These are phyloP conservation scores for Myodes glareolus DNA, from an alignment of 2,113 vertebrate species.

Conservation along the genomic window DNA sequence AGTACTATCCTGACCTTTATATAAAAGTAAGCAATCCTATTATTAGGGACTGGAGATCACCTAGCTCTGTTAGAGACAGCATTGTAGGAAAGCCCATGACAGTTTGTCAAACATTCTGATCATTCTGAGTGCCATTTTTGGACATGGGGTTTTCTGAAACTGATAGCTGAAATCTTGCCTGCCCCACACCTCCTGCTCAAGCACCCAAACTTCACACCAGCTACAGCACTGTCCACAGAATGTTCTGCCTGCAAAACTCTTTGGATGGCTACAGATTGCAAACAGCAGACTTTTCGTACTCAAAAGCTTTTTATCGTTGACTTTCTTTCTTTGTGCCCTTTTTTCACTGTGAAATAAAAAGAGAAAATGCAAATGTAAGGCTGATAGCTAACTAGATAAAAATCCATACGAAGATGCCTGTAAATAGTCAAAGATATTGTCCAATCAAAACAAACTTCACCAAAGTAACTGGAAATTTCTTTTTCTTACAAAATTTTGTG, in stretches of 20 bases:
- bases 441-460: background rate
- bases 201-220: background rate
- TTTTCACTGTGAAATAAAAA: background rate
- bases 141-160: background rate
- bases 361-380: background rate
- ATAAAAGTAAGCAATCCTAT: background rate
- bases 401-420: background rate
- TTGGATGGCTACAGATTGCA: background rate
- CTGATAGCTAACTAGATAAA: background rate
- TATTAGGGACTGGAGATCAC: background rate
- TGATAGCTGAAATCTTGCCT: background rate
- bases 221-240: background rate
- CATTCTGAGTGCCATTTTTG: background rate
- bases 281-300: background rate
- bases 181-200: background rate
- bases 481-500: background rate
- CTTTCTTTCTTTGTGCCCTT: background rate
- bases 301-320: background rate
- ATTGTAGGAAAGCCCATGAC: background rate
- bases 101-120: background rate
- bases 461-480: background rate
- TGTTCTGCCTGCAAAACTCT: background rate
- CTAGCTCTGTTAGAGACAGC: background rate
- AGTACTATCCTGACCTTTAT: background rate
- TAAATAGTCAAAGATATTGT: background rate